Percentiles rank a stretch among this genome's conserved stretches.
Conservation (phyloP, 2,113 vertebrate species). For the Pomatorhinus ruficollis region DNA sequence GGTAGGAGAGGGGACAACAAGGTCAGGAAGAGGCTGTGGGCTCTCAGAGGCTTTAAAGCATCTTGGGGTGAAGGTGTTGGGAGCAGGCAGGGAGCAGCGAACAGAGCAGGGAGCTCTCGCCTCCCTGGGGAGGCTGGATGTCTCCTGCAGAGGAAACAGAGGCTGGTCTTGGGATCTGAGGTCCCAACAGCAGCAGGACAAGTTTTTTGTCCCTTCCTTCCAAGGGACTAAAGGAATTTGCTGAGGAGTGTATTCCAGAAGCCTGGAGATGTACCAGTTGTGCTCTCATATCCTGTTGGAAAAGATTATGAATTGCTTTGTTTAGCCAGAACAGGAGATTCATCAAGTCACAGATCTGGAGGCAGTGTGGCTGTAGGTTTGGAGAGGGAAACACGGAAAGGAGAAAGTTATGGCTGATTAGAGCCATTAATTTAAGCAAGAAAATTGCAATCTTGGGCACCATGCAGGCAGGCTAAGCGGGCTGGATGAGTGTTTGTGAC, state of each 20-base stretch:
- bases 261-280: neutral
- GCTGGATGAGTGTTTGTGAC: neutral
- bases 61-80: neutral
- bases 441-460: neutral
- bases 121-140: neutral
- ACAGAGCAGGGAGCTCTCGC: neutral
- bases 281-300: neutral
- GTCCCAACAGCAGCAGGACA: neutral
- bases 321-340: neutral
- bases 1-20: neutral
- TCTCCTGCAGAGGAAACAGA: neutral
- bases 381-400: neutral
- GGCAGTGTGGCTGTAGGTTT: neutral
- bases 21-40: neutral
- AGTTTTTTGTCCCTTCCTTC: neutral
- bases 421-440: neutral
- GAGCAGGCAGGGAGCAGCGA: rapidly evolving
- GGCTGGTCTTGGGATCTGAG: neutral
- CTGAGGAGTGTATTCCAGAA: neutral
- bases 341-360: neutral
- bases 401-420: neutral
- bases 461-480: rapidly evolving
- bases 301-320: neutral
- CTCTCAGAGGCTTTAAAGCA: neutral
- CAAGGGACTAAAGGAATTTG: neutral